phyloP scores from a whole-genome alignment of 2,888 invertebrate species.

The Chrysolina americana region DNA sequence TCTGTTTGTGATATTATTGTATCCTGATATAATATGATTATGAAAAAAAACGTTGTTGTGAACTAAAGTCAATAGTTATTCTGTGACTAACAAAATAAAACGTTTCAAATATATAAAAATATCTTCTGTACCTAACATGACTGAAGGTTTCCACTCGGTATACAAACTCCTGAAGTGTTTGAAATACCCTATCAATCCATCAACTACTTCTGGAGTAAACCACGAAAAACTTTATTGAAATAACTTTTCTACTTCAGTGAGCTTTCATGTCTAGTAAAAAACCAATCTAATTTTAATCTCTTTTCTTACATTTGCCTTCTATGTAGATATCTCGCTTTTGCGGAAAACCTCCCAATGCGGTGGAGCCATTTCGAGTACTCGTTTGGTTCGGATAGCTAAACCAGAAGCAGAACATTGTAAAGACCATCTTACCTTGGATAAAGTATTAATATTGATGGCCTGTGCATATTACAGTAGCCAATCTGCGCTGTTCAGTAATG shows the following conservation, averaged over 20 bases:
- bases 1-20: no score
- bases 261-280: slow-evolving; percentile 5
- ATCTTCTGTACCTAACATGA: no score
- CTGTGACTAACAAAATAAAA: no score
- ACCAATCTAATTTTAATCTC: slow-evolving; percentile 4
- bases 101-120: no score
- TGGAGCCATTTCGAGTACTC: slow-evolving; percentile 31
- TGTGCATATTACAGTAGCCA: slow-evolving; percentile 68
- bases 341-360: slow-evolving; percentile 36
- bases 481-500: slow-evolving; percentile 67
- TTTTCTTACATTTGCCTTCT: slow-evolving; percentile 12
- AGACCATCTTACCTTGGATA: slow-evolving; percentile 45
- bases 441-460: slow-evolving; percentile 67
- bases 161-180: neutral
- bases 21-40: no score
- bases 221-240: neutral
- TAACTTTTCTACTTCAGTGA: neutral
- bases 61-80: no score
- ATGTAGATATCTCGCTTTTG: slow-evolving; percentile 25
- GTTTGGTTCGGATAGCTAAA: slow-evolving; percentile 30
- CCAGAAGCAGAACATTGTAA: slow-evolving; percentile 27
- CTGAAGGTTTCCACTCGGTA: neutral
- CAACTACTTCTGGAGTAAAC: neutral
- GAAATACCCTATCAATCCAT: neutral
- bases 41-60: no score